phyloP scores from a whole-genome alignment of 1,140 invertebrate species.

The Neomicropteryx cornuta region DNA sequence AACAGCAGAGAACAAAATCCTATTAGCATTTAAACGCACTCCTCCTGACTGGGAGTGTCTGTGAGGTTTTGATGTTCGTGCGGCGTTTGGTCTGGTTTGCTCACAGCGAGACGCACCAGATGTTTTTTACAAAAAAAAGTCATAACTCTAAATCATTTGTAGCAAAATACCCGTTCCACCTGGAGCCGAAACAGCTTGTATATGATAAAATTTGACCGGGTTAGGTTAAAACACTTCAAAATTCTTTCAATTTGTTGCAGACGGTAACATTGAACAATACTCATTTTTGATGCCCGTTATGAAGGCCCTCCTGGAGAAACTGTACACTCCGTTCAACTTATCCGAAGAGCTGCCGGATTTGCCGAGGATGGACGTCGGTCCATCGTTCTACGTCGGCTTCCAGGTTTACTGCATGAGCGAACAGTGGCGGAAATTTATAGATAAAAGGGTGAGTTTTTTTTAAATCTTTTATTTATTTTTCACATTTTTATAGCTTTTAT shows the following conservation, averaged over 20 bases:
- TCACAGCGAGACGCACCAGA: no score
- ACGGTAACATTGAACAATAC: slow-evolving; percentile 44
- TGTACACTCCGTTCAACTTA: slow-evolving; percentile 36
- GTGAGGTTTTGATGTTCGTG: no score
- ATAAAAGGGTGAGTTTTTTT: slow-evolving; percentile 37
- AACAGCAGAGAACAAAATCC: no score
- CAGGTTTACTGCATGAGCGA: slow-evolving; percentile 43
- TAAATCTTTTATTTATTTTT: neutral
- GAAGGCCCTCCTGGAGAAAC: slow-evolving; percentile 50
- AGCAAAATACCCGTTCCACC: no score
- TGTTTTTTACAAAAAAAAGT: no score
- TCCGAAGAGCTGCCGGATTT: slow-evolving; percentile 41
- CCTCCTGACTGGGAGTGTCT: no score
- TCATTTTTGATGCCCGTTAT: slow-evolving; percentile 52
- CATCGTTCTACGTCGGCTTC: slow-evolving; percentile 52
- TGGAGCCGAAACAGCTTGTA: no score
- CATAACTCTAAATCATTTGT: no score
- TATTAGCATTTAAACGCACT: no score
- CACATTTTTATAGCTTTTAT: slow-evolving; percentile 1
- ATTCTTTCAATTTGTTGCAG: slow-evolving; percentile 26
- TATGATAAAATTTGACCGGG: no score
- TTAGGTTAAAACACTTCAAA: no score
- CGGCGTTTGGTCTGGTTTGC: no score
- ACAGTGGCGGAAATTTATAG: slow-evolving; percentile 48
- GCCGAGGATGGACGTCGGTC: slow-evolving; percentile 39